Base-by-base conservation (phyloP, 2,797 vertebrate genomes). In the Triplophysa yarkandensis region DNA sequence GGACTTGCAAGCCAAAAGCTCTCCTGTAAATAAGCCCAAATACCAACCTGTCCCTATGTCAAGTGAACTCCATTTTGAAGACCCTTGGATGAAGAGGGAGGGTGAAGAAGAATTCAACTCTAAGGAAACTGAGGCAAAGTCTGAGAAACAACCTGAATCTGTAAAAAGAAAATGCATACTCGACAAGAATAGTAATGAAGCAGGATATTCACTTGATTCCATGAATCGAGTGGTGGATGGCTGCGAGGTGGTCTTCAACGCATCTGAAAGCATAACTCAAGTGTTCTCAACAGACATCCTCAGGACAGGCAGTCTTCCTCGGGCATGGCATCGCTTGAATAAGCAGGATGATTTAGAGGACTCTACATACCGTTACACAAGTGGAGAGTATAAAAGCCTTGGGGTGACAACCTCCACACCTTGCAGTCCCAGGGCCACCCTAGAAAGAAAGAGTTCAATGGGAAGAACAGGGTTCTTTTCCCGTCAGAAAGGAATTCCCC, bases 41-140 rank as follows among this genome's bases (percentile, higher is more conserved):
- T 74, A 71, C 14, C 89, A 89, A 0, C 54, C 72, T 46, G 84
- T 83, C 46, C 90, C 93, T 63, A 74, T 87, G 19, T 89, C 77
- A 70, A 85, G 87, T 63, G 93, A 95, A 69, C 91, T 93, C 44
- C 91, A 81, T 66, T 99, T 97, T 83, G 95, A 96, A 79, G 96
- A 99, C 83, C 98, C 98, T 52, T 99, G 98, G 98, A 86, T 98
- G 77, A 97, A 94, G 84, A 92, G 95, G 17, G 91, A 86, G 13
- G 60, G 90, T 16, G 87, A 90, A 16, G 88, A 89, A 57, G 94
- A 94, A 55, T 80, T 83, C 13, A 92, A 87, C 78, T 57, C 68
- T 0, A 1, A 7, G 0, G 86, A 91, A 76, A 74, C 83, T 10
- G 83, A 91, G 80, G 30, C 79, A 23, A 91, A 89, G 48, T 70